Conservation (phyloP, 2,888 invertebrate genomes). For the Cataglyphis rosenhaueri region DNA sequence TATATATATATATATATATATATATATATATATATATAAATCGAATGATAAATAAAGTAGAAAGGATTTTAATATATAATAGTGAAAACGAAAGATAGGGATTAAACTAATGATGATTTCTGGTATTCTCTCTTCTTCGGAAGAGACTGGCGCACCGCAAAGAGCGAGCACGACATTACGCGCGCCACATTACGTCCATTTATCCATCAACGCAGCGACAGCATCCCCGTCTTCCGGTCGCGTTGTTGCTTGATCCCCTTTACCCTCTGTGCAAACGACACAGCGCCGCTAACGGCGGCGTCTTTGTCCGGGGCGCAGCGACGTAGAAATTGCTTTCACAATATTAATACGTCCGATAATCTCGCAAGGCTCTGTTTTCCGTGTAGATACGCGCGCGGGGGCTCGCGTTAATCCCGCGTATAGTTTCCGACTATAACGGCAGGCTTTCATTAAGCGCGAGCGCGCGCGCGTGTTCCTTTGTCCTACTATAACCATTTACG, state of each 20-base stretch:
- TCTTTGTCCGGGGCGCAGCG: constrained; percentile 53
- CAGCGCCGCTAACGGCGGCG: constrained; percentile 41
- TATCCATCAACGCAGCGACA: constrained; percentile 48
- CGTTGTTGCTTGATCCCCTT: constrained; percentile 51
- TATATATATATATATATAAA: background rate
- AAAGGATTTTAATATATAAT: background rate
- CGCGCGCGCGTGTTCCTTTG: constrained; percentile 18
- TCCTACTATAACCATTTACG: constrained; percentile 26
- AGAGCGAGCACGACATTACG: constrained; percentile 28
- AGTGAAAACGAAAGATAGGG: background rate
- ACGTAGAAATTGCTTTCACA: constrained; percentile 50
- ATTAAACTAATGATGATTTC: constrained; percentile 7
- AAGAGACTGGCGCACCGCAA: constrained; percentile 22
- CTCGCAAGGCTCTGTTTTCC: constrained; percentile 56
- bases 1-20: no score
- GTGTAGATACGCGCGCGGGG: constrained; percentile 37
- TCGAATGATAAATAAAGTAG: background rate
- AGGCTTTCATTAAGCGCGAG: constrained; percentile 45
- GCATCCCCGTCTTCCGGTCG: constrained; percentile 44
- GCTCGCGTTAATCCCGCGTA: constrained; percentile 49
- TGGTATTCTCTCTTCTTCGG: background rate
- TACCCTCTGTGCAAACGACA: constrained; percentile 53
- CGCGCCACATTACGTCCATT: constrained; percentile 51
- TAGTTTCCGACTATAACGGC: constrained; percentile 50
- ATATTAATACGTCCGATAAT: constrained; percentile 64